phyloP scores from a whole-genome alignment of 2,797 vertebrate genomes.

The Leontopithecus rosalia region DNA sequence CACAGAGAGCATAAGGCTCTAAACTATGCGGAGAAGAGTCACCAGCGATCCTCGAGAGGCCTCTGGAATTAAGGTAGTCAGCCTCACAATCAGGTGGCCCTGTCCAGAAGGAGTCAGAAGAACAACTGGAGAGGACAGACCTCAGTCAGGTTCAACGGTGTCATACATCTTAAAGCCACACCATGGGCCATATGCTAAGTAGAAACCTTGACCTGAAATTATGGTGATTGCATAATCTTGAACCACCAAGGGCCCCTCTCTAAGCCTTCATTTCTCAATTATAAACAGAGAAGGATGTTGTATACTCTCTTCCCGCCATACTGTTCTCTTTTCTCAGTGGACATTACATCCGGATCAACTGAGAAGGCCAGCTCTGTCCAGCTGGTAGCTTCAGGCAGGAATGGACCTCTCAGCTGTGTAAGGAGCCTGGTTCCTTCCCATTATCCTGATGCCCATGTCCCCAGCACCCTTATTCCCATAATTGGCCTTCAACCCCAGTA shows the following conservation, averaged over 20 bases:
- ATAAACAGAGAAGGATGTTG: background rate
- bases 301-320: background rate
- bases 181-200: fast-evolving
- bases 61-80: background rate
- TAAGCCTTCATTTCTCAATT: background rate
- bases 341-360: background rate
- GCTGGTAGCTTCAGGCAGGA: background rate
- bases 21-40: background rate
- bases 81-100: background rate
- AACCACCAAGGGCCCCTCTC: background rate
- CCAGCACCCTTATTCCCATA: background rate
- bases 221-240: no score
- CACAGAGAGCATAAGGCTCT: background rate
- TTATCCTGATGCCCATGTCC: background rate
- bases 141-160: background rate
- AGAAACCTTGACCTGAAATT: background rate
- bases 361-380: background rate
- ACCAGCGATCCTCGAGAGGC: background rate
- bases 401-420: background rate
- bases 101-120: background rate
- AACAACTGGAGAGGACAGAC: background rate
- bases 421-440: background rate
- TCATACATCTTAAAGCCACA: background rate
- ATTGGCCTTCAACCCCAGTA: background rate
- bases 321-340: background rate